These are phyloP conservation scores for Coptotermes formosanus DNA, from an alignment of 1,140 invertebrate species.

Conservation along the genomic window DNA sequence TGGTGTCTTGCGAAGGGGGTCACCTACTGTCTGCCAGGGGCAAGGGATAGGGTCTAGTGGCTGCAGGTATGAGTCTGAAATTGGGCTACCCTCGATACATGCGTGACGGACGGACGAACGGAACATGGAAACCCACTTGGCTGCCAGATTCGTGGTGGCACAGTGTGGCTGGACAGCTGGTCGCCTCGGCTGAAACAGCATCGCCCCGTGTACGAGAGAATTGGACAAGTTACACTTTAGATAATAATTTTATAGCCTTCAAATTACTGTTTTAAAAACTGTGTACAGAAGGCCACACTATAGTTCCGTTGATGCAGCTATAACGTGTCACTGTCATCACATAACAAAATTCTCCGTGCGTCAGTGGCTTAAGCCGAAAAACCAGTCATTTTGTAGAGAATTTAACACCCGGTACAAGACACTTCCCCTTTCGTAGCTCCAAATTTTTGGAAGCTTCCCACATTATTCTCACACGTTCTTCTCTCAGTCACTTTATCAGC, in stretches of 20 bases:
- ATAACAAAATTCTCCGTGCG: neutral
- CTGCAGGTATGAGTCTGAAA: neutral
- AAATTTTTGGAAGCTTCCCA: too few relatives aligned
- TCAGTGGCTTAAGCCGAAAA: neutral
- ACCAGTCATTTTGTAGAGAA: too few relatives aligned
- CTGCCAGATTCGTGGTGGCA: neutral
- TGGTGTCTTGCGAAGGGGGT: too few relatives aligned
- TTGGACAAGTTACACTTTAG: neutral
- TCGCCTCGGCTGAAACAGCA: too few relatives aligned
- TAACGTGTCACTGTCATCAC: neutral
- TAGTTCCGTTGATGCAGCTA: neutral
- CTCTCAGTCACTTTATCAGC: too few relatives aligned
- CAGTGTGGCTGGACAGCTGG: neutral
- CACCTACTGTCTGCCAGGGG: too few relatives aligned
- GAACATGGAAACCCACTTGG: slow-evolving; percentile 1
- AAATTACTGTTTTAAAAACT: neutral
- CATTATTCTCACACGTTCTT: too few relatives aligned
- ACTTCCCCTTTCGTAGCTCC: too few relatives aligned
- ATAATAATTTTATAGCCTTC: neutral
- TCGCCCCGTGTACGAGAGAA: too few relatives aligned
- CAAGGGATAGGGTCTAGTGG: neutral
- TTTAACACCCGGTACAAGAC: too few relatives aligned
- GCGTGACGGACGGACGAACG: neutral
- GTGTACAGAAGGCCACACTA: neutral
- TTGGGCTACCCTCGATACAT: neutral